phyloP scores from a whole-genome alignment of 2,797 vertebrate genomes.

The Schizopygopsis malacanthus region DNA sequence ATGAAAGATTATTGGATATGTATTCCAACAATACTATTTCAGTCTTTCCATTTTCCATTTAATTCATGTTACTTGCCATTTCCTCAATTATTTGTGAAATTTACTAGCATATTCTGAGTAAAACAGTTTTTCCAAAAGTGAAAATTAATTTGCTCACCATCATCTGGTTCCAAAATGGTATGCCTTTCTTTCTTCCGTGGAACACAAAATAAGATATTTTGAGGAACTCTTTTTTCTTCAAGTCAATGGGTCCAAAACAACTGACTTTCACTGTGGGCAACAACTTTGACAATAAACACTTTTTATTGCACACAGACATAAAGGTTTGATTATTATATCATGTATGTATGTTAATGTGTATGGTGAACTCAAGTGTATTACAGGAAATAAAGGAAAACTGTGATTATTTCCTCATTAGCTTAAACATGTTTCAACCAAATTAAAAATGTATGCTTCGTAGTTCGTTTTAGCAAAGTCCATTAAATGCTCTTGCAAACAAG shows the following conservation, averaged over 20 bases:
- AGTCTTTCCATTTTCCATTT: not conserved
- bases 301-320: not conserved
- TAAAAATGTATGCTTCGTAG: not conserved
- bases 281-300: no score
- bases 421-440: not conserved
- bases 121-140: not conserved
- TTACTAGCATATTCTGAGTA: not conserved
- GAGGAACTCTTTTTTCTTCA: not conserved
- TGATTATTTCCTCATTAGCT: not conserved
- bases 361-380: not conserved
- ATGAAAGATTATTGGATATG: not conserved
- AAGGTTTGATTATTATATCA: not conserved
- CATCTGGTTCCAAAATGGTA: not conserved
- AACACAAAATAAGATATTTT: not conserved
- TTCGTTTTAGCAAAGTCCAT: not conserved
- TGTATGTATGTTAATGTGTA: not conserved
- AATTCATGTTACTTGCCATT: not conserved
- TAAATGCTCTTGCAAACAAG: slow-evolving; percentile 25
- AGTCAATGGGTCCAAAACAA: not conserved
- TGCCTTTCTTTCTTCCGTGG: not conserved
- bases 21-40: not conserved
- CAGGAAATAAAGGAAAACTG: not conserved
- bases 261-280: not conserved
- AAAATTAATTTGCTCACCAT: not conserved
- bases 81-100: not conserved